Percentiles rank a stretch among this genome's conserved stretches.
phyloP scores from a whole-genome alignment of 2,113 vertebrate species.

The Stomatorhinus ivindoensis region DNA sequence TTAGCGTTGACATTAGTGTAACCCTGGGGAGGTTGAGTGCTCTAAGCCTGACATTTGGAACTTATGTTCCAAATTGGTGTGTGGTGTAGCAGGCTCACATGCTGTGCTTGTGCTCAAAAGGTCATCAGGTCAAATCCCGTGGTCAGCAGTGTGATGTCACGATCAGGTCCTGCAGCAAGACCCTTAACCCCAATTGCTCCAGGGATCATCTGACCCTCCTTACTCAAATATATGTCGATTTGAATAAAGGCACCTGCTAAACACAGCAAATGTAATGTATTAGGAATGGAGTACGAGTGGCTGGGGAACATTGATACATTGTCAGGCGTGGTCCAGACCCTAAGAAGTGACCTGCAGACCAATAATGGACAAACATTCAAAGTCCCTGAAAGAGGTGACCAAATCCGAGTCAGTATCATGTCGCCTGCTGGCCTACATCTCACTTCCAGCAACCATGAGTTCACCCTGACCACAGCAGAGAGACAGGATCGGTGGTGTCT shows the following conservation, averaged over 20 bases:
- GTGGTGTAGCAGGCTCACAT: neutral
- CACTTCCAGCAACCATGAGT: neutral
- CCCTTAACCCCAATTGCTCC: neutral
- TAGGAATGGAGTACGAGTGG: slow-evolving; percentile 21
- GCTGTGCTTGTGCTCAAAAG: neutral
- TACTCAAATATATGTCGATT: neutral
- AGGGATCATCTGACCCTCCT: neutral
- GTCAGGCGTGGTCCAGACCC: neutral
- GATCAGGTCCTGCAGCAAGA: neutral
- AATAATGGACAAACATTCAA: neutral
- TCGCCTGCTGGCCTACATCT: neutral
- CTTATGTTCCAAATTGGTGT: slow-evolving; percentile 27
- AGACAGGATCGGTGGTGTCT: neutral
- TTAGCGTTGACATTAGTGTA: slow-evolving; percentile 11
- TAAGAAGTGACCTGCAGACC: neutral
- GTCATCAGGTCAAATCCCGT: neutral
- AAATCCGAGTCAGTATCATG: neutral
- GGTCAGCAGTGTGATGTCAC: neutral
- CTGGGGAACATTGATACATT: neutral
- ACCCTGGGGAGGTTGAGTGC: slow-evolving; percentile 14
- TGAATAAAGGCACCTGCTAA: neutral
- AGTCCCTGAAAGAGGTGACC: neutral
- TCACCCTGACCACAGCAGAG: neutral
- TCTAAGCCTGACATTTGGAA: slow-evolving; percentile 3
- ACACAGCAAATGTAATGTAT: neutral